Evolutionary conservation across 2,888 invertebrate genomes (phyloP), one percentile per base, ranked within the genome.

Genomic region (Agrochola lota): DNA sequence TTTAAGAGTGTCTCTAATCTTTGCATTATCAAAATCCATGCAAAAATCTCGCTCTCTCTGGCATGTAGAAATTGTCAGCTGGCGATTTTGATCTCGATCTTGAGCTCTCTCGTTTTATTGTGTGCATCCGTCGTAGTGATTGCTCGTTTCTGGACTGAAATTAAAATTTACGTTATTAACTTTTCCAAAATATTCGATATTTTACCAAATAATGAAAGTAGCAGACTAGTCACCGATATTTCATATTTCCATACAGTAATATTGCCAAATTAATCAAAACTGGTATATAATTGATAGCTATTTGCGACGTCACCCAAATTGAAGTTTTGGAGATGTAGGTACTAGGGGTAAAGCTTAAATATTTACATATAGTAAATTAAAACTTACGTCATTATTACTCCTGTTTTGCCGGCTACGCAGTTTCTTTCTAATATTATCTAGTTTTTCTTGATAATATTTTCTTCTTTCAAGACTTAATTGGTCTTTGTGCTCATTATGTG

Each of bases 361-460:
- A 30, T 2, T 52, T 23, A 49, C 23, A 15, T 52, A 9, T 3
- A 68, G 35, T n/a, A 35, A 52, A 68, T 26, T 20, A 15, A 26
- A 74, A 87, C 91, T 89, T 86, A 92, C 92, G 5, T 88, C 80
- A 77, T 87, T 91, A 9, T 85, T 89, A 43, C 78, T 89, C 77
- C 87, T 89, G 23, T 72, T 78, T 70, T 69, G 88, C 7, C 89
- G 87, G 26, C 77, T 85, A 15, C 87, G 90, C 15, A 94, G 80
- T 81, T 90, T 93, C 62, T 89, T 91, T 71, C 93, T 91, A 17
- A 96, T 88, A 74, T 90, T 92, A 49, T 94, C 91, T 7, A 95
- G 86, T 88, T 93, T 95, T 2, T 94, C 91, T 79, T 95, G 94
- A 79, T 95, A 95, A 86, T 90, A 95, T 73, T 91, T 93, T 76